phyloP scores from a whole-genome alignment of 2,888 invertebrate species.

The Drosophila subsilvestris region DNA sequence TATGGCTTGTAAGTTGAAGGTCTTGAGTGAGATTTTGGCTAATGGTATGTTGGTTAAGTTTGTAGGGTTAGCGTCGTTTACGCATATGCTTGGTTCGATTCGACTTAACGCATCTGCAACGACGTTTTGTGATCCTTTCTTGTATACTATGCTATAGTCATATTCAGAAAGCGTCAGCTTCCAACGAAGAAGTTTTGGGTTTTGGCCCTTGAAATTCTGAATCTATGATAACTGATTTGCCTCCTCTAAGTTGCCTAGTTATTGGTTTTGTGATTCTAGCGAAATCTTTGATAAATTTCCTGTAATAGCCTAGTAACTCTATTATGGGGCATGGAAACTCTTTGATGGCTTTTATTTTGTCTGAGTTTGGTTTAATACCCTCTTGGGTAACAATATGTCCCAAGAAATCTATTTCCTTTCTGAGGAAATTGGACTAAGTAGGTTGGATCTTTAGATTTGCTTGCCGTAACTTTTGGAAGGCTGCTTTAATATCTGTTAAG shows the following conservation, averaged over 20 bases:
- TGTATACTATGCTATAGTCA: slow-evolving; percentile 3
- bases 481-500: slow-evolving; percentile 13
- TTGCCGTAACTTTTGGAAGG: slow-evolving; percentile 8
- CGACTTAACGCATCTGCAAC: slow-evolving; percentile 14
- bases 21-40: no score
- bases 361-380: slow-evolving; percentile 7
- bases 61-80: slow-evolving; percentile 1
- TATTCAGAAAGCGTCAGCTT: neutral
- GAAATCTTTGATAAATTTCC: slow-evolving; percentile 8
- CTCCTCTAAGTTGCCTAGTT: slow-evolving; percentile 10
- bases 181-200: slow-evolving; percentile 16
- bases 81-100: neutral
- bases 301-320: neutral
- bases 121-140: slow-evolving; percentile 16
- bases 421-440: slow-evolving; percentile 23
- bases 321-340: neutral
- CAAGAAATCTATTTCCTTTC: slow-evolving; percentile 24
- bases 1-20: no score
- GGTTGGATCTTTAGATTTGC: slow-evolving; percentile 12
- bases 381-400: slow-evolving; percentile 12
- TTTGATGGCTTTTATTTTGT: slow-evolving; percentile 12
- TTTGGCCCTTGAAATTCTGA: slow-evolving; percentile 1
- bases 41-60: no score
- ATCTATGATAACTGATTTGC: slow-evolving; percentile 7
- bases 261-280: slow-evolving; percentile 15